Percentiles rank a stretch among this genome's conserved stretches.
Evolutionary conservation across 2,888 invertebrate species (phyloP).

Genomic region (Scelioninae gen. 2): DNA sequence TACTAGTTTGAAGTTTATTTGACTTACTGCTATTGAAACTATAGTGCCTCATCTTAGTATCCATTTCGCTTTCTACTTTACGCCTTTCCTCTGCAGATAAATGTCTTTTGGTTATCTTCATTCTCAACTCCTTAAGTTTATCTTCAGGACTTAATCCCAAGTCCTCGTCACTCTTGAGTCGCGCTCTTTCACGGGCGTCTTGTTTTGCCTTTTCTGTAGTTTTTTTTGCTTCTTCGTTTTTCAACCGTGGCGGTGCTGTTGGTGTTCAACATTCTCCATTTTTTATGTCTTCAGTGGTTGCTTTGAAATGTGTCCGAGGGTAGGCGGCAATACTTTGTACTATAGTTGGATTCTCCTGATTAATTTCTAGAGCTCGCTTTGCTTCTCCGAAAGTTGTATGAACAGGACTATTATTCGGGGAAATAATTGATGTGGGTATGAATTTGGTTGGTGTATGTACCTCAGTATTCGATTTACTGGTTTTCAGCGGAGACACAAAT

Average conservation of each 20-base stretch:
- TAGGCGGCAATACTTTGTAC: background rate
- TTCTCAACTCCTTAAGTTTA: conserved; percentile 78
- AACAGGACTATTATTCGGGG: conserved; percentile 65
- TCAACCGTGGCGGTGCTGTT: conserved; percentile 76
- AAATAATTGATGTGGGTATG: conserved; percentile 66
- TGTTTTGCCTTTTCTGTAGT: conserved; percentile 80
- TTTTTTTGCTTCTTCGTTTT: conserved; percentile 75
- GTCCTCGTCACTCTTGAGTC: conserved; percentile 84
- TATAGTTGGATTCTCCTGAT: background rate
- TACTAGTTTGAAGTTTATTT: conserved; percentile 71
- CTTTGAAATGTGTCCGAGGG: conserved; percentile 35
- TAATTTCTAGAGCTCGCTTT: conserved; percentile 61
- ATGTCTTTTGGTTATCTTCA: conserved; percentile 74
- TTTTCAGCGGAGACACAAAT: conserved; percentile 54
- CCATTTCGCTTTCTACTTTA: conserved; percentile 63
- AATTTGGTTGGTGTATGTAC: conserved; percentile 60
- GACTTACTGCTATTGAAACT: conserved; percentile 64
- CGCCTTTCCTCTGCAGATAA: conserved; percentile 69
- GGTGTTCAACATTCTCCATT: conserved; percentile 76
- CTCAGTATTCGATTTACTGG: conserved; percentile 31
- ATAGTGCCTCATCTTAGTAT: conserved; percentile 63
- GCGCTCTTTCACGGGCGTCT: conserved; percentile 80
- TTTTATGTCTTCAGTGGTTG: conserved; percentile 48
- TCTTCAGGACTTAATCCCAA: conserved; percentile 84
- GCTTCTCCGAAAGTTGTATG: conserved; percentile 68